Evolutionary conservation across 2,797 vertebrate genomes (phyloP), one percentile per base, ranked within the genome.

Genomic region (Hemibagrus guttatus): DNA sequence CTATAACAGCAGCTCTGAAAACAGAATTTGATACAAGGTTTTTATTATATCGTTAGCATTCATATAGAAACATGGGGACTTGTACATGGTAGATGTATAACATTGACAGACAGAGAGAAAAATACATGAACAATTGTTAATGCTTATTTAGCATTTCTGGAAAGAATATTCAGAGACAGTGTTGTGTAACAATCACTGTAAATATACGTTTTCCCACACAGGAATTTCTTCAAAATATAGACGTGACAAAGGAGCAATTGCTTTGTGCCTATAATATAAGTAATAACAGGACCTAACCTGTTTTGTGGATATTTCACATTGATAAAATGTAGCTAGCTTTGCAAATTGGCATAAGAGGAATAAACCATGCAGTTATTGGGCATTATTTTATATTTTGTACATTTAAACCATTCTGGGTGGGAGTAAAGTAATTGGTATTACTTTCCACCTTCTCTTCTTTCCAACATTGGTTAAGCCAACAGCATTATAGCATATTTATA

Each of bases 401-500:
- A 68, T 74, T 42, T 21, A 80, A 23, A 46, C 4, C 56, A 56
- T 68, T 26, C 81, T 56, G 28, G 23, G 46, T 63, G 72, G 75
- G 75, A 87, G 71, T 58, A 80, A 58, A n/a, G 69, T 59, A 66
- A 83, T 76, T 66, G 64, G 8, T 35, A 68, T 61, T 75, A 68
- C 31, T 81, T 61, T 81, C 74, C 49, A 84, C n/a, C n/a, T 68
- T 31, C 74, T 66, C 17, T 58, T n/a, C 52, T 69, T 64, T 21
- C 52, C 28, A 82, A 14, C 75, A 63, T 0, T 8, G 49, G 31
- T 75, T 59, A 63, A 82, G 49, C 58, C 42, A n/a, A 68, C n/a
- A 76, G 78, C 71, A 82, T 66, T 82, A 59, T 52, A 76, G 78
- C 84, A 68, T 68, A 63, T 31, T 80, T 69, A 39, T 80, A 49